These are phyloP conservation scores for Stomatorhinus ivindoensis DNA, from an alignment of 2,113 vertebrate genomes.

Conservation along the genomic window DNA sequence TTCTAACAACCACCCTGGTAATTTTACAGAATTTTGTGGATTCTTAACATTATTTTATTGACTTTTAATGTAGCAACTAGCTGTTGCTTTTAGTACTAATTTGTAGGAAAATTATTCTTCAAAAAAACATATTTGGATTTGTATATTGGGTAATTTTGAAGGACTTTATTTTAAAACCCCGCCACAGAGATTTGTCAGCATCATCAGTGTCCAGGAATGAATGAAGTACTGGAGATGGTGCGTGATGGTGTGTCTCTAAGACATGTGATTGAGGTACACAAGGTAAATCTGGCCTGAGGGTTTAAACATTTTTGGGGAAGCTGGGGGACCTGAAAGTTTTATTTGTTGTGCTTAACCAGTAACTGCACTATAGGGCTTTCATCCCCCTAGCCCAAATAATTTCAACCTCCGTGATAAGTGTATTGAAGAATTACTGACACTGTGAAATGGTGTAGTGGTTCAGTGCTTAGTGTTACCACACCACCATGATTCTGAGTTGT, in stretches of 20 bases:
- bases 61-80: background rate
- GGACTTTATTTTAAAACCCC: background rate
- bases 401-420: background rate
- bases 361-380: background rate
- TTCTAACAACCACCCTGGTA: background rate
- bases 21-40: background rate
- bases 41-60: background rate
- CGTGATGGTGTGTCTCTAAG: constrained; percentile 16
- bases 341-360: background rate
- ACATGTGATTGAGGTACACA: constrained; percentile 6
- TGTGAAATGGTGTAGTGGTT: background rate
- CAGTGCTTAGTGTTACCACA: background rate
- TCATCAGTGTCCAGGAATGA: constrained; percentile 16
- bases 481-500: background rate
- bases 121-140: background rate
- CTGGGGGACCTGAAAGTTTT: background rate
- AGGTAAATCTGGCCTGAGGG: background rate
- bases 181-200: background rate
- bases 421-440: background rate
- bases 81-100: background rate
- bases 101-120: background rate
- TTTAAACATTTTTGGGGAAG: background rate
- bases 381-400: background rate
- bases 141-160: background rate
- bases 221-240: constrained; percentile 19